Evolutionary conservation across 2,113 vertebrate genomes (phyloP).

Genomic region (Tonatia bakeri): DNA sequence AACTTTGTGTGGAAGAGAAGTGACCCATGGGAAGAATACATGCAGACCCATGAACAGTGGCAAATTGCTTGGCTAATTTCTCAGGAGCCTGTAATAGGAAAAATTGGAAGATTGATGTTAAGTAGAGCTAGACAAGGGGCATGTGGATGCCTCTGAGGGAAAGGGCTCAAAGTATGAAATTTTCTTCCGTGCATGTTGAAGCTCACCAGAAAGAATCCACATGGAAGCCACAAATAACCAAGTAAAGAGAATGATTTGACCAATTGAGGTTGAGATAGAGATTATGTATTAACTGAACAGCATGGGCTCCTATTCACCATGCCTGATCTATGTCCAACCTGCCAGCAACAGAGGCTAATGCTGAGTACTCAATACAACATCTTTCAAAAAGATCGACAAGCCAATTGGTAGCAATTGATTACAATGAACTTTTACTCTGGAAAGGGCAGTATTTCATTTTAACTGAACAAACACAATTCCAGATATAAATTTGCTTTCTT

Average conservation of each 20-base stretch:
- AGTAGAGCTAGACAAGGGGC: background rate
- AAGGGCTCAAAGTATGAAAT: background rate
- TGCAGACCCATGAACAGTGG: background rate
- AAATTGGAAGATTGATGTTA: background rate
- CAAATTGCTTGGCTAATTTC: background rate
- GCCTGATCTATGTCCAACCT: background rate
- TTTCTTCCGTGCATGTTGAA: background rate
- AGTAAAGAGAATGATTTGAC: background rate
- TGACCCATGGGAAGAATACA: background rate
- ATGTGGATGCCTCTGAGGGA: background rate
- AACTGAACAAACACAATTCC: background rate
- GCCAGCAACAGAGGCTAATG: background rate
- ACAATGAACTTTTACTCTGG: background rate
- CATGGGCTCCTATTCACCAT: background rate
- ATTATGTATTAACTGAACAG: background rate
- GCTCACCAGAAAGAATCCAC: background rate
- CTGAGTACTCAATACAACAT: background rate
- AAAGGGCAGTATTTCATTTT: background rate
- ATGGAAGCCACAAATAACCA: background rate
- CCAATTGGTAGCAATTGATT: background rate
- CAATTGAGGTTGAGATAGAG: background rate
- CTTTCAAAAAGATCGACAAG: background rate
- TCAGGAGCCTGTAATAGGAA: background rate
- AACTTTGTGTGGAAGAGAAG: background rate
- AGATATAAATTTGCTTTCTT: background rate